Evolutionary conservation across 2,888 invertebrate genomes (phyloP), one percentile per base, ranked within the genome.

Genomic region (Isotomurus palustris): DNA sequence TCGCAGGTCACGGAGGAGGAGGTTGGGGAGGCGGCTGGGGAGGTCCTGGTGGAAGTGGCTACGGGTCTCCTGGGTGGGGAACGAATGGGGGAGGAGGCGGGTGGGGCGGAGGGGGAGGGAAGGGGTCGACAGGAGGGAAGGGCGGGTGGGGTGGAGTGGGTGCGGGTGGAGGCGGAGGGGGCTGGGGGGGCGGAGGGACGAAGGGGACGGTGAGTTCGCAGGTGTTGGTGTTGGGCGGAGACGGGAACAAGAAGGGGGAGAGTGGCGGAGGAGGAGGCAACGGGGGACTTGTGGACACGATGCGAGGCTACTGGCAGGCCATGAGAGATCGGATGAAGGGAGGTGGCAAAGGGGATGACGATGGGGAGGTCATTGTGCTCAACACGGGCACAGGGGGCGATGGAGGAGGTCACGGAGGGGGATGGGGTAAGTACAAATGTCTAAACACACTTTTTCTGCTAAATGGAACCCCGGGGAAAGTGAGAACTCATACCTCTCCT

Each of bases 131-230:
- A 21, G 49, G 49, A 17, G 49, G 49, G 2, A 14, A 24, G 22
- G 49, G 49, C n/a, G 49, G 49, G 12, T 29, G 29, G 35, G 49
- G 49, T 8, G n/a, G 19, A n/a, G 17, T 22, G 12, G 49, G 49
- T 14, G 47, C 12, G 10, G 28, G 21, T 6, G 47, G 47, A 22
- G 47, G 22, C 21, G 43, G 43, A 19, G 43, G 43, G 22, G 14
- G 43, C 4, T 24, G 14, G 17, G 43, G 19, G 47, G 47, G 4
- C 28, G 29, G 8, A 28, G 47, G 21, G 47, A 47, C 28, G 47
- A 47, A 6, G 47, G 21, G 28, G 47, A 47, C 21, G 47, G 28
- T 27, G 47, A 32, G 8, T 32, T 14, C 14, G 32, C 10, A 43
- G 19, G 43, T 22, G 22, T 21, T 22, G 43, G 43, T 8, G 43